A percentile compares a stretch with the other conserved stretches of the same genome.
Conservation (phyloP, 2,888 invertebrate species). For the Folsomia candida region DNA sequence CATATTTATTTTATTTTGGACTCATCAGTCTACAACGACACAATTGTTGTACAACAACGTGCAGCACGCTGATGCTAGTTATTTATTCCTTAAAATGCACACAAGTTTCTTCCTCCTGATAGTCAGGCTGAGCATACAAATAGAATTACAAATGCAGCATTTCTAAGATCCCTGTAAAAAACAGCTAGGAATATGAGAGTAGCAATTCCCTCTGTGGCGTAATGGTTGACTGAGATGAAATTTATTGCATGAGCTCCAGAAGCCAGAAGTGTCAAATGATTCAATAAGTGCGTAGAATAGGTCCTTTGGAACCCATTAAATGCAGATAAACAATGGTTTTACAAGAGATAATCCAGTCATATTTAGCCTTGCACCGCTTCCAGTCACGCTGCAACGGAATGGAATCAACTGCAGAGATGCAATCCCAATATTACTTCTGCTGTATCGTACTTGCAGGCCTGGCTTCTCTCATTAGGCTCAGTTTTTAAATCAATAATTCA, state of each 20-base stretch:
- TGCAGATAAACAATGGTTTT: background rate
- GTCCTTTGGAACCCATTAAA: constrained; percentile 13
- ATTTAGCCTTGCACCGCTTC: background rate
- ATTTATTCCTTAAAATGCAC: no score
- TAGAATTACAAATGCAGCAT: no score
- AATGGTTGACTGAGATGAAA: background rate
- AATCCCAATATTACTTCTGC: background rate
- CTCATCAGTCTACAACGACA: no score
- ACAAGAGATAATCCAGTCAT: background rate
- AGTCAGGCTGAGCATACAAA: no score
- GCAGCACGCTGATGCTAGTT: no score
- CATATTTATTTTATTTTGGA: no score
- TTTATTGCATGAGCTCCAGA: background rate
- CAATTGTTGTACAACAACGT: no score
- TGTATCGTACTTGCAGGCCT: background rate
- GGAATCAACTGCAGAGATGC: background rate
- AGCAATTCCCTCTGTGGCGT: background rate
- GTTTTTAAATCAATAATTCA: constrained; percentile 3
- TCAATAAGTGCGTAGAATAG: constrained; percentile 10
- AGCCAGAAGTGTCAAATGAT: constrained; percentile 11
- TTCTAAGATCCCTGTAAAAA: no score
- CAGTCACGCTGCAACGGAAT: background rate
- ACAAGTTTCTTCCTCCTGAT: no score
- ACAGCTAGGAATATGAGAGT: no score
- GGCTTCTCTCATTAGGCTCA: background rate